These are phyloP conservation scores for Lates japonicus DNA, from an alignment of 2,797 vertebrate species.

Conservation along the genomic window DNA sequence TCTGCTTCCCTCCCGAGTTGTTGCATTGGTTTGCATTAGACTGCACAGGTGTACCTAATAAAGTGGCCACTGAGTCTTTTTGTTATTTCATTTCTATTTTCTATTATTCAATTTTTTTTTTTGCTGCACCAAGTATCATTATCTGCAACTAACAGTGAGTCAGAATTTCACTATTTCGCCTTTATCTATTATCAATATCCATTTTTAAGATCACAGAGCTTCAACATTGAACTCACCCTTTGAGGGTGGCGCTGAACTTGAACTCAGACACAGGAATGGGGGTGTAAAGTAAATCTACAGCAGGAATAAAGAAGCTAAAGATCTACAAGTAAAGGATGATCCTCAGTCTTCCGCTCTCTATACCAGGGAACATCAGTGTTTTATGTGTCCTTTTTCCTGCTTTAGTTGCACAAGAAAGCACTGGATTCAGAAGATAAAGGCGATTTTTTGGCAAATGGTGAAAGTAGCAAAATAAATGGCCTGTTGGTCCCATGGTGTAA, in stretches of 20 bases:
- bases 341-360: conserved; percentile 40
- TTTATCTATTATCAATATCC: not conserved
- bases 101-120: not conserved
- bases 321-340: conserved; percentile 58
- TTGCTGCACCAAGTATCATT: not conserved
- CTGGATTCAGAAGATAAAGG: conserved; percentile 97
- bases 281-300: conserved; percentile 56
- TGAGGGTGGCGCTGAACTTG: conserved; percentile 52
- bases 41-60: not conserved
- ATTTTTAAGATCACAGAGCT: not conserved
- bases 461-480: conserved; percentile 99
- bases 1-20: not conserved
- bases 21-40: not conserved
- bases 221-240: not conserved
- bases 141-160: not conserved
- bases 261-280: conserved; percentile 26
- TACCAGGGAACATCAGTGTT: conserved; percentile 72
- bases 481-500: conserved; percentile 95
- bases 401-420: conserved; percentile 93
- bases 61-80: not conserved
- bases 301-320: conserved; percentile 46
- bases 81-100: not conserved
- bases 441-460: conserved; percentile 95
- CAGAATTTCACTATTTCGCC: not conserved
- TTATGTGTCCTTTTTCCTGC: conserved; percentile 91